Percentiles rank a stretch among this genome's conserved stretches.
These are phyloP conservation scores for Littorina saxatilis DNA, from an alignment of 1,140 invertebrate genomes.

Conservation along the genomic window DNA sequence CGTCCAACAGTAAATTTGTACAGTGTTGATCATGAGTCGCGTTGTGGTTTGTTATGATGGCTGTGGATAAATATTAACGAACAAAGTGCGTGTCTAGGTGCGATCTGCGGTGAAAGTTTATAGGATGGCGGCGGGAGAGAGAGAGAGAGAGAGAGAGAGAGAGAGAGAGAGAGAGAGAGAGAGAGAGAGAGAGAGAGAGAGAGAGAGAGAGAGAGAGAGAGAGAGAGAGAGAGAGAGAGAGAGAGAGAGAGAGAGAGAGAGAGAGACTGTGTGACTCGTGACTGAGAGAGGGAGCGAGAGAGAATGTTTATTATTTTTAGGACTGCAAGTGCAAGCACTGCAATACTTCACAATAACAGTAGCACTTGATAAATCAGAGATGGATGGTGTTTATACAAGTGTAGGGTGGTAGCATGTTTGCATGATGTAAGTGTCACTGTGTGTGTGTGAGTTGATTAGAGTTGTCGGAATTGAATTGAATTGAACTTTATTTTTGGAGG, in stretches of 20 bases:
- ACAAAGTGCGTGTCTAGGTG: too few species aligned
- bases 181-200: slow-evolving; percentile 19
- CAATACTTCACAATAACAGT: neutral
- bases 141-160: slow-evolving; percentile 20
- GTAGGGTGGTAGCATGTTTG: neutral
- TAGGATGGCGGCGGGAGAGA: neutral
- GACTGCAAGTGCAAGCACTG: slow-evolving; percentile 28
- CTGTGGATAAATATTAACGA: too few species aligned
- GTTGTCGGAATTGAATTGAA: too few species aligned
- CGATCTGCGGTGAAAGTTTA: too few species aligned
- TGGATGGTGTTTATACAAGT: neutral
- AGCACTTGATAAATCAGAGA: slow-evolving; percentile 12
- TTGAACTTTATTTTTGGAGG: too few species aligned
- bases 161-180: slow-evolving; percentile 21
- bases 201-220: neutral
- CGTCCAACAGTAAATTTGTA: too few species aligned
- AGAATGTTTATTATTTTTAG: too few species aligned
- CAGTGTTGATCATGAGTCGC: too few species aligned
- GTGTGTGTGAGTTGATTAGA: too few species aligned
- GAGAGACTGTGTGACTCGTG: neutral
- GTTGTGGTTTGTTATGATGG: too few species aligned
- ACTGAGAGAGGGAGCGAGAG: slow-evolving; percentile 10
- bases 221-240: slow-evolving; percentile 3
- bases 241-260: neutral
- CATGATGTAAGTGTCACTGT: neutral